Evolutionary conservation across 2,888 invertebrate species (phyloP), one percentile per base, ranked within the genome.

Genomic region (Molanna angustata): DNA sequence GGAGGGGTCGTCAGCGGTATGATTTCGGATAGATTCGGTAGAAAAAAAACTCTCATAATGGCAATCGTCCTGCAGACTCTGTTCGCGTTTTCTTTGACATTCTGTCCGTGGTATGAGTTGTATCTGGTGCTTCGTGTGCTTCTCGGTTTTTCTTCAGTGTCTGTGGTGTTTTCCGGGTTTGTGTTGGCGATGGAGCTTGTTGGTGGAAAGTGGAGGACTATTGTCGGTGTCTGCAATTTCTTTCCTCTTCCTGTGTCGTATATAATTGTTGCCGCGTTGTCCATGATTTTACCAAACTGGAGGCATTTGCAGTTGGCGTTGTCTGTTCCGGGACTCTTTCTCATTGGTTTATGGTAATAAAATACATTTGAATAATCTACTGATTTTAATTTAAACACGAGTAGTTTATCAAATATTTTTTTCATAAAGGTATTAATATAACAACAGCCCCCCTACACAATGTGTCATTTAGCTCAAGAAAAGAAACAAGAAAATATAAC

Each of bases 81-180:
- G 6, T 73, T 88, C 16, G 88, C 80, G n/a, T 73, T 83, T 39
- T 69, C 80, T n/a, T 80, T 88, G 1, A 82, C 87, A 9, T 80
- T 90, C 62, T 81, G 83, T 2, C 83, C 85, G 16, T 84, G 85
- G 60, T 87, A 84, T 69, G 73, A 83, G 60, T 74, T 87, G 58
- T 90, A 88, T 69, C 76, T 87, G 40, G 69, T 82, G 0, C 76
- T 90, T 37, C 74, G 90, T 39, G 82, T 86, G 2, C 64, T 86
- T 2, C 79, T 88, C 66, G 90, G 90, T 1, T 81, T 86, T 61
- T 85, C 87, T 11, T 88, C 86, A 1, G 88, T 89, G n/a, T 88
- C 89, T 14, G 85, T 90, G 42, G 90, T 90, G 18, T 88, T 89
- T 67, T 85, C 88, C 32, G 88, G 86, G 19, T 87, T 90, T 62